phyloP scores from a whole-genome alignment of 2,797 vertebrate species.

The Coranthus polyacanthus region DNA sequence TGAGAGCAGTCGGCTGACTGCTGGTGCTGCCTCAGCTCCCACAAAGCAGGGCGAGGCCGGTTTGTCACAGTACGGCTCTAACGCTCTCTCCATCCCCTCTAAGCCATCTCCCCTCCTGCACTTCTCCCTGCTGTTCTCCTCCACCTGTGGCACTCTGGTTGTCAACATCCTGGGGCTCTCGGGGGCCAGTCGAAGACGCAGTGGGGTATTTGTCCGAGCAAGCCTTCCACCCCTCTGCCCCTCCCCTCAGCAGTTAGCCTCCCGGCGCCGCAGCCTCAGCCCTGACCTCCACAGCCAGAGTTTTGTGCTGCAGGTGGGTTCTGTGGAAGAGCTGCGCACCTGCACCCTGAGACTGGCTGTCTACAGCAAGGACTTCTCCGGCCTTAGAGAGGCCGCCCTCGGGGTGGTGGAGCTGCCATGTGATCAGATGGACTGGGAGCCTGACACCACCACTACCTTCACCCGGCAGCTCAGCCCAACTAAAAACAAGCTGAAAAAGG shows the following conservation, averaged over 20 bases:
- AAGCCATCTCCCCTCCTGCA: slow-evolving; percentile 79
- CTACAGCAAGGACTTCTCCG: slow-evolving; percentile 84
- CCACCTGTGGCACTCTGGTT: slow-evolving; percentile 71
- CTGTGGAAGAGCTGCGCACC: slow-evolving; percentile 75
- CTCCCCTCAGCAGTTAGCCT: slow-evolving; percentile 66
- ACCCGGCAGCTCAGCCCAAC: slow-evolving; percentile 77
- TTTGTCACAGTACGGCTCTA: slow-evolving; percentile 65
- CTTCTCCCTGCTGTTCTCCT: slow-evolving; percentile 84
- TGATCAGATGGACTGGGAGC: slow-evolving; percentile 78
- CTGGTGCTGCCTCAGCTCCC: slow-evolving; percentile 3
- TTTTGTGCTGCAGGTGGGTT: slow-evolving; percentile 80
- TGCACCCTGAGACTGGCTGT: slow-evolving; percentile 83
- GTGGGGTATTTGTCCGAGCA: slow-evolving; percentile 78
- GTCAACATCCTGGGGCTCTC: slow-evolving; percentile 82
- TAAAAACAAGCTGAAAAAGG: slow-evolving; percentile 86
- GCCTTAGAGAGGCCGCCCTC: slow-evolving; percentile 81
- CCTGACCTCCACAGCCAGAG: slow-evolving; percentile 78
- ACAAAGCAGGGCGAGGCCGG: slow-evolving; percentile 36
- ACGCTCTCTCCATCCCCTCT: slow-evolving; percentile 44
- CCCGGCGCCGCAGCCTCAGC: slow-evolving; percentile 79
- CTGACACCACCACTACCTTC: slow-evolving; percentile 70
- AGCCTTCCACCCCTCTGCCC: slow-evolving; percentile 83
- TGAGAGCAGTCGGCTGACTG: slow-evolving; percentile 68
- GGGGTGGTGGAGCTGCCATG: slow-evolving; percentile 85
- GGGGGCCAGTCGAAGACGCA: slow-evolving; percentile 75